A percentile compares a stretch with the other conserved stretches of the same genome.
Evolutionary conservation across 2,797 vertebrate species (phyloP).

Genomic region (Takifugu rubripes): DNA sequence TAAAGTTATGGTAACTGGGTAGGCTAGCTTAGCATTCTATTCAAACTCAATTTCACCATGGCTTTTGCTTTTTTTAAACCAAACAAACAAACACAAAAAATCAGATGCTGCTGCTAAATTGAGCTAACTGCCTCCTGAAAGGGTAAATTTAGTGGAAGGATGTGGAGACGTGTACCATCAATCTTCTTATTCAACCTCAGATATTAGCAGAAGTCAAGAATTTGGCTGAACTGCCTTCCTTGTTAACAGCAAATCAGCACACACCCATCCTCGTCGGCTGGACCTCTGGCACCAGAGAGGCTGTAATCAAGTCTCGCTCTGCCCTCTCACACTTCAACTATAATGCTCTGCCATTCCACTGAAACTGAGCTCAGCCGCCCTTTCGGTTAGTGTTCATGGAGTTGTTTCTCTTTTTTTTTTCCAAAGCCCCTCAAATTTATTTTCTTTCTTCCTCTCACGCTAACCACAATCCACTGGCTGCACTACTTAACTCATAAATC

Average conservation of each 20-base stretch:
- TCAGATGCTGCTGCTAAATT: background rate
- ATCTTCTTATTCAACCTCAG: slow-evolving; percentile 2
- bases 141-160: background rate
- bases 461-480: slow-evolving; percentile 45
- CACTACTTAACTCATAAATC: slow-evolving; percentile 57
- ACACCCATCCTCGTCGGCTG: slow-evolving; percentile 56
- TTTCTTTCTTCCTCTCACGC: slow-evolving; percentile 54
- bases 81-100: background rate
- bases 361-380: slow-evolving; percentile 48
- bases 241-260: slow-evolving; percentile 34
- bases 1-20: background rate
- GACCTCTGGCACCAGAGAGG: slow-evolving; percentile 56
- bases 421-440: slow-evolving; percentile 48
- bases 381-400: slow-evolving; percentile 49
- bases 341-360: slow-evolving; percentile 46
- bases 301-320: slow-evolving; percentile 43
- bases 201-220: slow-evolving; percentile 18
- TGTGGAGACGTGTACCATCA: background rate
- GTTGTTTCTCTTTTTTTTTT: slow-evolving; percentile 28
- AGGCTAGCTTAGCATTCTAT: too few relatives aligned
- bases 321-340: slow-evolving; percentile 52
- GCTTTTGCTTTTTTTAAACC: background rate
- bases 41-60: background rate
- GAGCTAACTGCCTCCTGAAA: background rate
- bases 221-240: slow-evolving; percentile 18